Conservation (phyloP, 2,888 invertebrate species). For the Habrosyne pyritoides region DNA sequence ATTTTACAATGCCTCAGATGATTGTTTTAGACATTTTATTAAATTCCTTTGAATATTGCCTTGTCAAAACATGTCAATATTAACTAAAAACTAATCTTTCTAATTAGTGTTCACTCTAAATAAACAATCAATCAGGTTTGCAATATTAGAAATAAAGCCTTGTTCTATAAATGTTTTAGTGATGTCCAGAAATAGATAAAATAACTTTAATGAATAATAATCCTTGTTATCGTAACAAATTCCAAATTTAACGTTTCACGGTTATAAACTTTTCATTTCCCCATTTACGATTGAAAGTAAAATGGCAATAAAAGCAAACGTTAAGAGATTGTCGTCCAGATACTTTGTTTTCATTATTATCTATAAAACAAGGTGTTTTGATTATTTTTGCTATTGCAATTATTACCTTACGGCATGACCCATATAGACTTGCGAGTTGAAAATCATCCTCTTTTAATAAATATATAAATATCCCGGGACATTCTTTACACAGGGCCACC, state of each 20-base stretch:
- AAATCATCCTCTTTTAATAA: too few relatives aligned
- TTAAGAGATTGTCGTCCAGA: constrained; percentile 12
- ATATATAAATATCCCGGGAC: too few relatives aligned
- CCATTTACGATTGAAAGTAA: constrained; percentile 8
- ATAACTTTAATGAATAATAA: not conserved
- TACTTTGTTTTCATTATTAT: constrained; percentile 24
- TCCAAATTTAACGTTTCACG: constrained; percentile 6
- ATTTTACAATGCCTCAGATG: not conserved
- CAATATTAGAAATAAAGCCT: too few relatives aligned
- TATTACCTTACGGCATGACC: not conserved
- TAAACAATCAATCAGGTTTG: too few relatives aligned
- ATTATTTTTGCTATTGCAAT: not conserved
- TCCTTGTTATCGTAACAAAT: not conserved
- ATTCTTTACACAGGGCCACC: too few relatives aligned
- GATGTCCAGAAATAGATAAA: not conserved
- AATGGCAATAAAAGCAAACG: constrained; percentile 11
- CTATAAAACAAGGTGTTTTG: constrained; percentile 19
- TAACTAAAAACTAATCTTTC: not conserved
- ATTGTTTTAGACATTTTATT: not conserved
- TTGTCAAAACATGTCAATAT: not conserved
- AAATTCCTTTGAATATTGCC: not conserved
- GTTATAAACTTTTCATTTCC: constrained; percentile 9
- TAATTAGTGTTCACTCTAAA: not conserved
- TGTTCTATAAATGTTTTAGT: not conserved
- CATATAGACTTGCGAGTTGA: too few relatives aligned